Conservation (phyloP, 2,797 vertebrate genomes). For the Alcedo quadribrachys region DNA sequence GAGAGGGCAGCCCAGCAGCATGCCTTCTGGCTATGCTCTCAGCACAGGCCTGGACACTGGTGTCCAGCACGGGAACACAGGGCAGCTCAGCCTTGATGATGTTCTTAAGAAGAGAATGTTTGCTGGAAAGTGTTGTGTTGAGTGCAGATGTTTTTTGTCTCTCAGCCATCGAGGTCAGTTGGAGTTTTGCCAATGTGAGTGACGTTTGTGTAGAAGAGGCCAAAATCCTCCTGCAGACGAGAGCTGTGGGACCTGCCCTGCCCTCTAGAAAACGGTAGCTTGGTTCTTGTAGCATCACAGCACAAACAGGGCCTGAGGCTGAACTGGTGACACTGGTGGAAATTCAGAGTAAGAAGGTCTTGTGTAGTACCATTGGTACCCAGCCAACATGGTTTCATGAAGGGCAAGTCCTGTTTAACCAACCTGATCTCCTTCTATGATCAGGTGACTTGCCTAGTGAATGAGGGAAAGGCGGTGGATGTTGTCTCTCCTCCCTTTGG, state of each 20-base stretch:
- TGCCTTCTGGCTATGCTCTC: not conserved
- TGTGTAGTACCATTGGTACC: not conserved
- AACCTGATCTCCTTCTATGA: too few species aligned
- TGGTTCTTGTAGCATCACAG: not conserved
- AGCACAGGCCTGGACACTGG: not conserved
- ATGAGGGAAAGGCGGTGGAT: too few species aligned
- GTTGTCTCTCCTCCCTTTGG: not conserved
- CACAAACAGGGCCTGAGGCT: not conserved
- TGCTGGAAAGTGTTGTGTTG: not conserved
- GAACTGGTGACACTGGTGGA: not conserved
- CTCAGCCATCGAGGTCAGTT: not conserved
- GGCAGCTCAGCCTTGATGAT: not conserved
- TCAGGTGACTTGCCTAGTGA: too few species aligned
- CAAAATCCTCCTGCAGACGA: not conserved
- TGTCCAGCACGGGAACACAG: not conserved
- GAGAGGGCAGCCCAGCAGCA: not conserved
- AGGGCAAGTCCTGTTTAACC: too few species aligned
- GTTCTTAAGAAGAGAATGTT: not conserved
- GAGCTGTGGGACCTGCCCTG: not conserved
- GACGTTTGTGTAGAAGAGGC: constrained; percentile 19
- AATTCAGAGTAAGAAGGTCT: not conserved
- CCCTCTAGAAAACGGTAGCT: not conserved
- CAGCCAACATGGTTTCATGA: too few species aligned
- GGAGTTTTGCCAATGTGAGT: constrained; percentile 12
- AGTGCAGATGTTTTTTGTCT: constrained; percentile 57